A percentile compares a stretch with the other conserved stretches of the same genome.
Conservation (phyloP, 1,140 invertebrate species). For the Heliconius hermathena region DNA sequence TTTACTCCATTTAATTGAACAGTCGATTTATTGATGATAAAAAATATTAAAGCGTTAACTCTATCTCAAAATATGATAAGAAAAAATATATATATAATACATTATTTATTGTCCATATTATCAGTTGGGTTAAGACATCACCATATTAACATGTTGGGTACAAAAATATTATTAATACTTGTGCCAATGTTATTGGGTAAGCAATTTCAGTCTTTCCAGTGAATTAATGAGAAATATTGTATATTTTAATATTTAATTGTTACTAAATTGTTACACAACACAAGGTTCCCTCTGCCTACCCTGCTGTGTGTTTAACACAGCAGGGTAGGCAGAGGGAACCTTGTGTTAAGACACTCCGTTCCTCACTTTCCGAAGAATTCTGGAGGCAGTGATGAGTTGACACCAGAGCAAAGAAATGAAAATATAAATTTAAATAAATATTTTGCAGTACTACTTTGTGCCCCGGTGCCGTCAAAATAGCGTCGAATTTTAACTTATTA, state of each 20-base stretch:
- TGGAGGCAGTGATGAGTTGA: too few species aligned
- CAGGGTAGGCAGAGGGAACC: too few species aligned
- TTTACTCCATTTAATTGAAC: not conserved
- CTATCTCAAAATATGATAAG: not conserved
- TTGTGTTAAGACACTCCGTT: too few species aligned
- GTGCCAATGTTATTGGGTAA: constrained; percentile 12
- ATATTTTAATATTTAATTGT: not conserved
- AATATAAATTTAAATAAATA: too few species aligned
- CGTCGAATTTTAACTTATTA: not conserved
- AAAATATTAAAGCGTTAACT: not conserved
- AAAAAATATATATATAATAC: not conserved
- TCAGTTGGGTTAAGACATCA: not conserved
- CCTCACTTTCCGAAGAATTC: too few species aligned
- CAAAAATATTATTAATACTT: constrained; percentile 19
- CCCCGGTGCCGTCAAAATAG: too few species aligned
- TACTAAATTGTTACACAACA: too few species aligned
- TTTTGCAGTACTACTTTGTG: too few species aligned
- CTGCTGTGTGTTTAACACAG: too few species aligned
- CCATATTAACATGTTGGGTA: not conserved
- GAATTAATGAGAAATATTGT: not conserved
- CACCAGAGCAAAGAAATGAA: too few species aligned
- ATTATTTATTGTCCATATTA: not conserved
- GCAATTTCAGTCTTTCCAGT: not conserved
- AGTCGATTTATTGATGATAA: constrained; percentile 3
- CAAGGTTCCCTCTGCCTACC: too few species aligned